Evolutionary conservation across 1,140 invertebrate genomes (phyloP), one percentile per base, ranked within the genome.

Genomic region (Zaprionus taronus): DNA sequence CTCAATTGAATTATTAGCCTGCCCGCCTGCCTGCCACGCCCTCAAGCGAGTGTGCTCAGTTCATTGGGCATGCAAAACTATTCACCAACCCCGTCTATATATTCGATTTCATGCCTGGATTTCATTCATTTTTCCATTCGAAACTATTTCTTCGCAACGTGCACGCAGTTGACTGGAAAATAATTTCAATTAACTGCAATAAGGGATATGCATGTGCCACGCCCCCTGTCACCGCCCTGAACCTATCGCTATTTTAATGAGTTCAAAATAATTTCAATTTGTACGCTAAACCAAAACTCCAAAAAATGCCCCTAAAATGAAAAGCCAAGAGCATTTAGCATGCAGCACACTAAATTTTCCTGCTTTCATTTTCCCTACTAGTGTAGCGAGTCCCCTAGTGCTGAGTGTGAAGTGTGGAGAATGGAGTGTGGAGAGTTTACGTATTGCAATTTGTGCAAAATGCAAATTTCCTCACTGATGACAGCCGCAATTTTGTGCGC

Each of bases 391-490:
- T 61, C 17, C 34, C 22, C 24, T 11, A 51, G 47, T 24, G 11
- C 5, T 7, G 44, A 51, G 63, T 28, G 69, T 61, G 57, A 65
- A 69, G 41, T 77, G 68, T 38, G 68, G 28, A 73, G 64, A 78
- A 80, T 72, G 28, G 9, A 11, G 31, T 34, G 31, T 41, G 68
- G 28, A 73, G 64, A 78, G 83, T 72, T 83, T 89, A 80, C 80
- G 84, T 87, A 87, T 89, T 84, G 84, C 84, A 87, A 87, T 89
- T 87, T 87, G 84, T 90, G 84, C 81, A 90, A 87, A 87, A 89
- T 87, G 84, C 78, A 89, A 87, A 87, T 87, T 89, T 87, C 84
- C 84, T 81, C 84, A 87, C 84, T 89, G 84, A 87, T 87, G 84
- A 87, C 84, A 87, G 84, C 84, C 81, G 84, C 84, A 87, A 87